phyloP scores from a whole-genome alignment of 2,888 invertebrate species.

The Palloptera scutellata region DNA sequence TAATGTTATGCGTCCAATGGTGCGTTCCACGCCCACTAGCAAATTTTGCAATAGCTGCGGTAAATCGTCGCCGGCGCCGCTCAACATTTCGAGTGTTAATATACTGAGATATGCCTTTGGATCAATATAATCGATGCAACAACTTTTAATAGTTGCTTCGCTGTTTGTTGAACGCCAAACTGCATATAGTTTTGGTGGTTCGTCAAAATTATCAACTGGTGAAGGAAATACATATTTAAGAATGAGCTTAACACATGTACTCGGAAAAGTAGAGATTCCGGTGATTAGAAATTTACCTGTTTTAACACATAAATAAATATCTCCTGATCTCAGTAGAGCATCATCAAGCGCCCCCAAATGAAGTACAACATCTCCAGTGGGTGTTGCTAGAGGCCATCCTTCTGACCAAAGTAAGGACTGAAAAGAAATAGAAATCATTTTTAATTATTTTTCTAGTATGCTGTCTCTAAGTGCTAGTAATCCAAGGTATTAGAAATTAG shows the following conservation, averaged over 20 bases:
- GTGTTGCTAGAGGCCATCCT: slow-evolving; percentile 75
- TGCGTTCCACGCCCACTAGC: slow-evolving; percentile 74
- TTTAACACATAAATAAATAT: slow-evolving; percentile 73
- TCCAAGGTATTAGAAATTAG: too few relatives aligned
- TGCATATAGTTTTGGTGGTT: slow-evolving; percentile 52
- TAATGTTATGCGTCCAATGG: slow-evolving; percentile 72
- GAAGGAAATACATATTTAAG: not conserved
- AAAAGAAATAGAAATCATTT: slow-evolving; percentile 48
- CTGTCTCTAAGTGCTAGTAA: too few relatives aligned
- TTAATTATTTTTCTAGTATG: too few relatives aligned
- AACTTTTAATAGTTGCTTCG: slow-evolving; percentile 51
- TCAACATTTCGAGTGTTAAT: slow-evolving; percentile 61
- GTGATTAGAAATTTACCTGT: slow-evolving; percentile 46
- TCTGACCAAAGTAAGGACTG: slow-evolving; percentile 69
- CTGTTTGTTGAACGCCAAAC: slow-evolving; percentile 55
- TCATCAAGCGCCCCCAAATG: slow-evolving; percentile 72
- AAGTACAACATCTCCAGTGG: slow-evolving; percentile 69
- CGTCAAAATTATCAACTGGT: slow-evolving; percentile 45
- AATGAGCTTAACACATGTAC: not conserved
- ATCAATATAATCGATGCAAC: slow-evolving; percentile 58
- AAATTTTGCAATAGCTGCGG: slow-evolving; percentile 73
- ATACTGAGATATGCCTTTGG: slow-evolving; percentile 53
- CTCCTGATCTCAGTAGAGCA: slow-evolving; percentile 69
- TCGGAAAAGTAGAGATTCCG: slow-evolving; percentile 6
- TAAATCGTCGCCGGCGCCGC: slow-evolving; percentile 66